phyloP scores from a whole-genome alignment of 2,888 invertebrate genomes.

The Lutraria lutraria region DNA sequence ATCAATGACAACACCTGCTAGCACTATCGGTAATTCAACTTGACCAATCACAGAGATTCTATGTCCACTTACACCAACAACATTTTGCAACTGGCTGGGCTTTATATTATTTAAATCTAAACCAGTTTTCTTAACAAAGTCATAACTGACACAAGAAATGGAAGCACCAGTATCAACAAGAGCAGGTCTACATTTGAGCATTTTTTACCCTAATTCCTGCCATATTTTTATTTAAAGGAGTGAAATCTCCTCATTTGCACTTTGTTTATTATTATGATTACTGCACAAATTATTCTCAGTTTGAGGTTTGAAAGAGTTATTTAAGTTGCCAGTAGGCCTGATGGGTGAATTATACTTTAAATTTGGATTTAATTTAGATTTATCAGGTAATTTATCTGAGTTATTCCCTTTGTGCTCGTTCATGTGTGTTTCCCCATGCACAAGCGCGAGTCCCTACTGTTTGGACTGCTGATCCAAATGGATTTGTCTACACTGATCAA shows the following conservation, averaged over 20 bases:
- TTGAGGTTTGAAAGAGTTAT: no score
- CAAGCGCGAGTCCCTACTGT: no score
- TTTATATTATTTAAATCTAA: slow-evolving; percentile 8
- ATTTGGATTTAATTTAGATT: no score
- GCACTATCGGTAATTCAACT: slow-evolving; percentile 39
- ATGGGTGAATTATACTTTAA: no score
- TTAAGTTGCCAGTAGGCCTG: no score
- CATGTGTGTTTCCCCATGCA: no score
- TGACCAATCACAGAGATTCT: slow-evolving; percentile 35
- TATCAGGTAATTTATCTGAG: not conserved
- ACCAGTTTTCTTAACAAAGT: slow-evolving; percentile 43
- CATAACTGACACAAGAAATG: slow-evolving; percentile 39
- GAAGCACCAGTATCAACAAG: slow-evolving; percentile 53
- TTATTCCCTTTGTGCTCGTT: not conserved
- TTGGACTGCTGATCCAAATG: no score
- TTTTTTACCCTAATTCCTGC: slow-evolving; percentile 20
- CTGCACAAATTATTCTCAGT: no score
- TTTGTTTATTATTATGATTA: no score
- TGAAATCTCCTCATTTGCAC: no score
- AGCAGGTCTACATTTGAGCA: slow-evolving; percentile 31
- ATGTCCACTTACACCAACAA: slow-evolving; percentile 43
- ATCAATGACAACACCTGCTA: slow-evolving; percentile 33
- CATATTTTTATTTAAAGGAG: slow-evolving; percentile 48
- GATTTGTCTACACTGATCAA: no score
- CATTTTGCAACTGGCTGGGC: not conserved